Base-by-base conservation (phyloP, 1,140 invertebrate species). In the Saxidomus purpurata region DNA sequence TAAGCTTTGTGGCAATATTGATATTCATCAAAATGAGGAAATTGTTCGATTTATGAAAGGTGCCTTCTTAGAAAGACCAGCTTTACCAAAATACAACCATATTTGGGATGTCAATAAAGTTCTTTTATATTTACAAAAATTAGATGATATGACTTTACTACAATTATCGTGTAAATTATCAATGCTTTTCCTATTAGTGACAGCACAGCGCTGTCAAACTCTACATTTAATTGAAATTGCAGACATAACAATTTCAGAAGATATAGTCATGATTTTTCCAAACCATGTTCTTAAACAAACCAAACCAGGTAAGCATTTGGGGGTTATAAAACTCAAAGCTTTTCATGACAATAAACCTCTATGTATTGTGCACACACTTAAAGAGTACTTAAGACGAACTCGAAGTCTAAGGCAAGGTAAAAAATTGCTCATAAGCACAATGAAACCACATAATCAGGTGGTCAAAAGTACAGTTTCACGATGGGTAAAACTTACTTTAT, bases 201-300 rank as follows among this genome's bases (percentile, higher is more conserved):
- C 67, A 40, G 86, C 47, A n/a, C 74, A 69, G 43, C 31, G 86
- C 15, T 40, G 77, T 55, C 90, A 91, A 36, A 80, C 87, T 6
- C n/a, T 91, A 4, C 81, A 88, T 86, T 71, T 89, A 38, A 59
- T 89, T 34, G 71, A 91, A 85, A 13, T 83, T n/a, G 43, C 36
- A 3, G 69, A 90, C 34, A 74, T 90, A 55, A 38, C 31, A 34
- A 28, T 63, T 6, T 19, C 19, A 43, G 22, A 25, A 63, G 69
- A 74, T 38, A 25, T 40, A 28, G 52, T 67, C 15, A 85, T 25
- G 31, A 67, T 90, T 38, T 17, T n/a, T 9, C 52, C 83, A 61
- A 55, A 38, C 13, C 67, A 85, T 36, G 17, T 76, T 31, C 17
- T 86, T 1, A 90, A 90, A 81, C 81, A 85, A 28, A 36, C 81